Conservation (phyloP, 2,113 vertebrate species). For the Pelusios castaneus region DNA sequence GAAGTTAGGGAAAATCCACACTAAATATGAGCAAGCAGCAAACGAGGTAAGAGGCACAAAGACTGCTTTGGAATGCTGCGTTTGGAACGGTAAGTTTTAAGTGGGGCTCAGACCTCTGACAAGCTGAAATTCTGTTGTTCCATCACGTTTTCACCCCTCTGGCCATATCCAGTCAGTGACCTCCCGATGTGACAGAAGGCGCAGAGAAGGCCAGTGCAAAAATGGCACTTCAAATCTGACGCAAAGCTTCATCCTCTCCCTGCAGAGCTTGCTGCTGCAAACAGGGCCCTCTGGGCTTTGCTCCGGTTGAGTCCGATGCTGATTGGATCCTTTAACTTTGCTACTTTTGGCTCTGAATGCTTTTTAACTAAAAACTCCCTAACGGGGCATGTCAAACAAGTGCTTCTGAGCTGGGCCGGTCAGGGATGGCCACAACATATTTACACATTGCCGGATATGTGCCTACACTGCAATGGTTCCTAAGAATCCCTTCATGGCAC, state of each 20-base stretch:
- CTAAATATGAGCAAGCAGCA: not conserved
- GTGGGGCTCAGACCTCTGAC: not conserved
- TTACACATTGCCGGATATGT: not conserved
- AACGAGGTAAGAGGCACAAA: not conserved
- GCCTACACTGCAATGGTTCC: not conserved
- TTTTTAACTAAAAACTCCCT: not conserved
- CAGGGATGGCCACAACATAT: fast-evolving
- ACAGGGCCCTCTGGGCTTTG: not conserved
- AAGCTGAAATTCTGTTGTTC: not conserved
- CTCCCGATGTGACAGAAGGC: not conserved
- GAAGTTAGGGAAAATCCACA: not conserved
- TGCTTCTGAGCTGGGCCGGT: not conserved
- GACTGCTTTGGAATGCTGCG: not conserved
- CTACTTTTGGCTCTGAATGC: fast-evolving
- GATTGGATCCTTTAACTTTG: not conserved
- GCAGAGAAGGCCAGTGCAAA: not conserved
- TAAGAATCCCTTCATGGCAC: not conserved
- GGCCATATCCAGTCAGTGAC: not conserved
- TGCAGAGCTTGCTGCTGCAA: not conserved
- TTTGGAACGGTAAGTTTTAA: not conserved
- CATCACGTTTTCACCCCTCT: not conserved
- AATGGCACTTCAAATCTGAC: too few species aligned
- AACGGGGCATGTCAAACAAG: not conserved
- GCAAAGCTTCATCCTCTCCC: not conserved
- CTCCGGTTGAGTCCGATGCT: not conserved